Evolutionary conservation across 1,140 invertebrate species (phyloP).

Genomic region (Geopemphigus sp.): DNA sequence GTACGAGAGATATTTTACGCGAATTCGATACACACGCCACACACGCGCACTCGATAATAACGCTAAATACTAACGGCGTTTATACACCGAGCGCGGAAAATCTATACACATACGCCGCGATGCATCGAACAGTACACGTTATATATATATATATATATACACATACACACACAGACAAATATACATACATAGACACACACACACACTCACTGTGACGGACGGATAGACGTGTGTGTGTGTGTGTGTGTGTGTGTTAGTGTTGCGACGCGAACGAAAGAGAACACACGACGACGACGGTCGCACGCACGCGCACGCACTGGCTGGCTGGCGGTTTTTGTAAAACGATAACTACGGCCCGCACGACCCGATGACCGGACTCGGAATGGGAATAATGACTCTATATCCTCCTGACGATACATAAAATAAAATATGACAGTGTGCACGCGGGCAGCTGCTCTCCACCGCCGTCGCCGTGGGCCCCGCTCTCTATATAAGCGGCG

Average conservation of each 20-base stretch:
- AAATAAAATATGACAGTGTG: slow-evolving; percentile 49
- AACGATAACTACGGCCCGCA: slow-evolving; percentile 46
- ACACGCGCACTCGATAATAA: no score
- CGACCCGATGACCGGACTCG: slow-evolving; percentile 48
- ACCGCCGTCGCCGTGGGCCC: background rate
- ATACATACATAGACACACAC: no score
- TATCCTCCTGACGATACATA: slow-evolving; percentile 48
- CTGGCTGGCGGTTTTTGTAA: slow-evolving; percentile 43
- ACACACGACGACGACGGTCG: slow-evolving; percentile 1
- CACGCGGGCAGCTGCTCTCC: slow-evolving; percentile 39
- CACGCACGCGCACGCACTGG: slow-evolving; percentile 6
- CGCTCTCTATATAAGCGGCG: background rate
- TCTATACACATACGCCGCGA: background rate
- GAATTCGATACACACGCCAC: no score
- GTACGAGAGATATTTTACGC: no score
- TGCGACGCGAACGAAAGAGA: background rate
- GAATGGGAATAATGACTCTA: slow-evolving; percentile 50
- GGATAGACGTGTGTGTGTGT: no score
- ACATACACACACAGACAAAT: no score
- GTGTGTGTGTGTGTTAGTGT: no score
- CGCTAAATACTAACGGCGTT: no score
- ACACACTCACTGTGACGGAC: no score
- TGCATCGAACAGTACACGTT: background rate
- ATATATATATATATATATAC: no score
- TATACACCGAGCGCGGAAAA: no score